Evolutionary conservation across 2,113 vertebrate genomes (phyloP).

Genomic region (Tenrec ecaudatus): DNA sequence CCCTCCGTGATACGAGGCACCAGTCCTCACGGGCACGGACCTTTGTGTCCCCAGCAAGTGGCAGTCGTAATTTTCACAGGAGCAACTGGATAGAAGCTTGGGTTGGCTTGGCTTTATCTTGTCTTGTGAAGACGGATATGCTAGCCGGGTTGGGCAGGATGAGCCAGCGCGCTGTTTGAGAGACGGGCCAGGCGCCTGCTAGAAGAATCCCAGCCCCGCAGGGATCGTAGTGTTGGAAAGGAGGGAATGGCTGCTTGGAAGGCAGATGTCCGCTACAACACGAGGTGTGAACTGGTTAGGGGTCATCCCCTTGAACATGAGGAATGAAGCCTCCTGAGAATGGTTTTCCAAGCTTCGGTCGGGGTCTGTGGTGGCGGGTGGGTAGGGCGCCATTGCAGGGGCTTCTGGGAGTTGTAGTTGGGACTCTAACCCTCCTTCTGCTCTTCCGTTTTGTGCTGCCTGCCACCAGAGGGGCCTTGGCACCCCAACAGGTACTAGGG

Average conservation of each 20-base stretch:
- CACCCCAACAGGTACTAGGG: slow-evolving; percentile 78
- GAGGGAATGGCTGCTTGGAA: background rate
- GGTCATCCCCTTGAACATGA: background rate
- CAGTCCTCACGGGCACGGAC: background rate
- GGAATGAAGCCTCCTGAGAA: background rate
- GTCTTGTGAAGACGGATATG: background rate
- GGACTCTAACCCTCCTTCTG: slow-evolving; percentile 72
- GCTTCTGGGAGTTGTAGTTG: slow-evolving; percentile 37
- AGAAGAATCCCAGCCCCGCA: background rate
- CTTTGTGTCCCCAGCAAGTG: background rate
- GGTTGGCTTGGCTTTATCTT: background rate
- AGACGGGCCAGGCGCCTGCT: background rate
- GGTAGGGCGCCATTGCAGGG: background rate
- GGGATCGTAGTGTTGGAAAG: background rate
- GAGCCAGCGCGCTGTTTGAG: background rate
- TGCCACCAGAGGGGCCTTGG: slow-evolving; percentile 77
- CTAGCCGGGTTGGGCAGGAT: slow-evolving; percentile 7
- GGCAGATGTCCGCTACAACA: background rate
- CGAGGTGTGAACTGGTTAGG: too few relatives aligned
- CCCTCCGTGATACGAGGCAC: background rate
- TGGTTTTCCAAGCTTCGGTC: slow-evolving; percentile 3
- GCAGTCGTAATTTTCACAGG: background rate
- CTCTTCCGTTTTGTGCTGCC: slow-evolving; percentile 77
- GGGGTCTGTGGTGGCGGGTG: background rate
- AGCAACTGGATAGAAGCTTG: background rate